Evolutionary conservation across 2,797 vertebrate species (phyloP).

Genomic region (Thripadectes ignobilis): DNA sequence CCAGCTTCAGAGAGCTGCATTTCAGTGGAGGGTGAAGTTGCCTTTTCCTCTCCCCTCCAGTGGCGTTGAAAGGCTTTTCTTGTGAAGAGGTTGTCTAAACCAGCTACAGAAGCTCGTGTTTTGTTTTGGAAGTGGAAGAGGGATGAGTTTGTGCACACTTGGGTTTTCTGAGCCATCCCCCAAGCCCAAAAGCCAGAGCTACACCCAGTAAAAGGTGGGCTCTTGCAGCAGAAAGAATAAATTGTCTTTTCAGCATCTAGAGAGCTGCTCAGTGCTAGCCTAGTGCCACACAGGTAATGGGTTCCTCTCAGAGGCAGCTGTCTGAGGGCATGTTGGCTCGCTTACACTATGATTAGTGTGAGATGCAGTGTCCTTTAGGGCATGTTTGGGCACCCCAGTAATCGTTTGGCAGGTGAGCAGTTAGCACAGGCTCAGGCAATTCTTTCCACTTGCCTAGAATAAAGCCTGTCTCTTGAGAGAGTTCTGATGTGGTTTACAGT

Average conservation of each 20-base stretch:
- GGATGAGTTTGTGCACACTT: not conserved
- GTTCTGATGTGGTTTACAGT: constrained; percentile 51
- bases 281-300: not conserved
- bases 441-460: not conserved
- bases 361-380: constrained; percentile 32
- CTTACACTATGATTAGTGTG: not conserved
- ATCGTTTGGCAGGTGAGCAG: not conserved
- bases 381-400: constrained; percentile 19
- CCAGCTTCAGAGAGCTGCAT: not conserved
- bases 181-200: not conserved
- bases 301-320: not conserved
- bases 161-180: not conserved
- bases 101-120: not conserved
- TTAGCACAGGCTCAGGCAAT: constrained; percentile 38
- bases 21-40: not conserved
- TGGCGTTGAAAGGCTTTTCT: not conserved
- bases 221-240: not conserved
- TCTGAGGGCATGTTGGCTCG: constrained; percentile 17
- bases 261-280: not conserved
- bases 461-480: not conserved
- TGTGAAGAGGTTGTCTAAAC: not conserved
- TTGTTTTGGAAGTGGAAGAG: not conserved
- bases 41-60: not conserved
- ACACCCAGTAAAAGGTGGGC: not conserved
- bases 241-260: not conserved